Percentiles rank a stretch among this genome's conserved stretches.
Evolutionary conservation across 2,797 vertebrate genomes (phyloP).

Genomic region (Scleropages formosus): DNA sequence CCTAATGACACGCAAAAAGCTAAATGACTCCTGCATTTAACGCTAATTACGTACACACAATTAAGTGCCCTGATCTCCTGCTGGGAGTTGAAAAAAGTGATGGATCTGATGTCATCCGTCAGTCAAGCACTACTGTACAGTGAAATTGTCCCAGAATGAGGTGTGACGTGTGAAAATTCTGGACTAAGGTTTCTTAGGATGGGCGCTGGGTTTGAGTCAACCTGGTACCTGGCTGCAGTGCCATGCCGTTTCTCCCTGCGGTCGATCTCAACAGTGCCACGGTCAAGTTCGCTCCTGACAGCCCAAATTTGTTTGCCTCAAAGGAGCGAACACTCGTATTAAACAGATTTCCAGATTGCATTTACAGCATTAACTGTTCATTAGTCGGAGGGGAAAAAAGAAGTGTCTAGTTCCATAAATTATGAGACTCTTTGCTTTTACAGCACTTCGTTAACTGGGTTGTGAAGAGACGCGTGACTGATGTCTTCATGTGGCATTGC

Average conservation of each 20-base stretch:
- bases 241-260: too few species aligned
- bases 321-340: background rate
- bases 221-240: too few species aligned
- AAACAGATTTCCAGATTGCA: background rate
- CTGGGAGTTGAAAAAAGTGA: background rate
- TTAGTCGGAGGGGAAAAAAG: conserved; percentile 5
- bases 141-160: background rate
- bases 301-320: conserved; percentile 12
- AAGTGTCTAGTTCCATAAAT: background rate
- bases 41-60: conserved; percentile 21
- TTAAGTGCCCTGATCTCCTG: conserved; percentile 17
- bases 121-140: background rate
- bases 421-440: background rate
- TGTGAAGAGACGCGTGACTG: background rate
- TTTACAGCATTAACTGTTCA: background rate
- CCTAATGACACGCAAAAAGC: conserved; percentile 23
- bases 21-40: conserved; percentile 12
- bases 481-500: background rate
- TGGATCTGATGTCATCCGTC: background rate
- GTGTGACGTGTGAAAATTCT: background rate
- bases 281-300: background rate
- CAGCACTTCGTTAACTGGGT: background rate
- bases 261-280: background rate
- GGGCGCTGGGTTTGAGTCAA: background rate
- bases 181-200: background rate